Base-by-base conservation (phyloP, 2,888 invertebrate species). In the Hesperia comma region DNA sequence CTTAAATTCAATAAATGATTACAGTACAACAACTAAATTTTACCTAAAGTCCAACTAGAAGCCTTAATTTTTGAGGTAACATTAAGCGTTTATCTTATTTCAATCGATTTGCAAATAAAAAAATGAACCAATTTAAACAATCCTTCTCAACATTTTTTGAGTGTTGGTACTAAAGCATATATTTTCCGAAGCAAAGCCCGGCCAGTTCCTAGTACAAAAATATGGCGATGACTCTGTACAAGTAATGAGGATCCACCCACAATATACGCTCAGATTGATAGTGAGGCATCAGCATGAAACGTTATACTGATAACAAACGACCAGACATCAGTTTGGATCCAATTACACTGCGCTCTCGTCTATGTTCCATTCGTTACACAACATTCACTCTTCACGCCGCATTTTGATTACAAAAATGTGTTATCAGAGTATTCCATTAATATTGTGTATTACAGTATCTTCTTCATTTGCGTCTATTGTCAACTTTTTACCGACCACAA, bases 401-500 rank as follows among this genome's bases (percentile, higher is more conserved):
- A 67, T 56, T 69, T 68, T 56, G 37, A 61, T 49, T 26, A 56
- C 57, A 58, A 66, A 63, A 69, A 75, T 77, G 76, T 61, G 54
- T 53, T 63, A 69, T 72, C 68, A 41, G 15, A 46, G 37, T 32
- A 14, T 63, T 15, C 40, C 60, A 62, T 71, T 79, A 63, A 68
- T 79, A 33, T 53, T 79, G 15, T 68, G 66, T 43, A 10, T 58
- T 19, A 68, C 78, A 15, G 70, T 79, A 51, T 71, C 79, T 67
- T 66, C 79, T 46, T 74, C 81, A 64, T 79, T 78, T 21, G 72
- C 85, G 19, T 71, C 82, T 26, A 72, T 78, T 57, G 91, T 92
- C 12, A 85, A 81, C 75, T 92, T 89, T 88, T 71, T 86, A 51
- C 88, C 89, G 2, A 87, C 84, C 67, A 79, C 82, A 14, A 87